A percentile compares a stretch with the other conserved stretches of the same genome.
Conservation (phyloP, 2,113 vertebrate genomes). For the Callochromis pleurospilus region DNA sequence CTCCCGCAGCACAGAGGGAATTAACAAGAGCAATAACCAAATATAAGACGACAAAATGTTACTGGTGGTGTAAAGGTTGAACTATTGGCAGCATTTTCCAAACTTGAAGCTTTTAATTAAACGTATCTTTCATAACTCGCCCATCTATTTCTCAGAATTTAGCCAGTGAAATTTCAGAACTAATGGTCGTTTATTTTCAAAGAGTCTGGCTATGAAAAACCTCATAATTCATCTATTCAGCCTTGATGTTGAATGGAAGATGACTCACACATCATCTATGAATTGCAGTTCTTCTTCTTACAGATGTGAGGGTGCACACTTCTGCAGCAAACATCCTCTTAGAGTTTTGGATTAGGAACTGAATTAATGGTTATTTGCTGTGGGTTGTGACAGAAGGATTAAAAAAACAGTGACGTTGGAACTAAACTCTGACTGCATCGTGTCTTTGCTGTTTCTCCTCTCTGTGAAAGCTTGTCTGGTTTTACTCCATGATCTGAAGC, state of each 20-base stretch:
- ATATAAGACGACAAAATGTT: neutral
- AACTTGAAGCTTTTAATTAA: neutral
- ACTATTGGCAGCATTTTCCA: neutral
- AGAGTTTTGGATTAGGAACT: neutral
- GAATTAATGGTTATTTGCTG: neutral
- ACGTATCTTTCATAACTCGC: neutral
- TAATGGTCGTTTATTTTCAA: neutral
- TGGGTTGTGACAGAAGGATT: neutral
- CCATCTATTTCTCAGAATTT: neutral
- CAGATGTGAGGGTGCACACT: neutral
- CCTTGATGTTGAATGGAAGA: neutral
- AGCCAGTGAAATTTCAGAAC: neutral
- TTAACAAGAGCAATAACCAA: neutral
- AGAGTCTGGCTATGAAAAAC: neutral
- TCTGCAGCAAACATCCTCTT: neutral
- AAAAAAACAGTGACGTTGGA: neutral
- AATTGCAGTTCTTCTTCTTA: neutral
- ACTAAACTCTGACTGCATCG: neutral
- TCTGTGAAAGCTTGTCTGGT: neutral
- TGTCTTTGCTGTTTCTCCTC: neutral
- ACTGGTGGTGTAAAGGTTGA: neutral
- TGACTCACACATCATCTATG: neutral
- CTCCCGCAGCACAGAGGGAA: neutral
- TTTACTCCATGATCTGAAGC: neutral
- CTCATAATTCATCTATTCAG: neutral